Percentiles rank a stretch among this genome's conserved stretches.
Evolutionary conservation across 2,797 vertebrate species (phyloP).

Genomic region (Enteromius afrohamiltoni): DNA sequence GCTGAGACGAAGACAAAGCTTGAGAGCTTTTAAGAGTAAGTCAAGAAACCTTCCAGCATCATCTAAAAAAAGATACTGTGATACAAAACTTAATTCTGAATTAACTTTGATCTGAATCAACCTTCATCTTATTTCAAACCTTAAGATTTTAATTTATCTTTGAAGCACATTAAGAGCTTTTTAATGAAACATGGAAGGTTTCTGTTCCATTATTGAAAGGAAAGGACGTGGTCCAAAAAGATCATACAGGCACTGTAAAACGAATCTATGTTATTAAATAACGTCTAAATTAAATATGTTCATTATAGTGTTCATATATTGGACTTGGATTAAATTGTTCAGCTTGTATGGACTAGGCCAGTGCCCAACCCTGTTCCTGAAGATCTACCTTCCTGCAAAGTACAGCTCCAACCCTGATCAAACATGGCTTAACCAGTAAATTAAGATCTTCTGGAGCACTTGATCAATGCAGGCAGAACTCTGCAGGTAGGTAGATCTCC

Average conservation of each 20-base stretch:
- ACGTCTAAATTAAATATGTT: neutral
- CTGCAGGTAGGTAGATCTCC: neutral
- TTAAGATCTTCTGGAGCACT: neutral
- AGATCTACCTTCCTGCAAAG: neutral
- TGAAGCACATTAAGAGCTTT: neutral
- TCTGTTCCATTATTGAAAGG: neutral
- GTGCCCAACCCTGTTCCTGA: neutral
- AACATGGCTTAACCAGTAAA: neutral
- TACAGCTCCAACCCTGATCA: neutral
- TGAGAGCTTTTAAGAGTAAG: conserved; percentile 30
- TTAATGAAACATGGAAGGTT: neutral
- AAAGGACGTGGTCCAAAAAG: neutral
- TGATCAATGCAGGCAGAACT: neutral
- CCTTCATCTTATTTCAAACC: neutral
- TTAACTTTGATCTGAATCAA: neutral
- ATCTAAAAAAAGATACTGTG: neutral
- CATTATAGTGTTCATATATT: neutral
- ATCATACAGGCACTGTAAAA: neutral
- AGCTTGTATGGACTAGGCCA: neutral
- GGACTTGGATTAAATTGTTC: neutral
- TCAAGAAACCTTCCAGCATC: neutral
- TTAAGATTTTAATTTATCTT: neutral
- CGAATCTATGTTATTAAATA: neutral
- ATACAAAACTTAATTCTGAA: neutral
- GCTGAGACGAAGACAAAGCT: conserved; percentile 57